Percentiles rank a stretch among this genome's conserved stretches.
These are phyloP conservation scores for Irena cyanogastra DNA, from an alignment of 2,113 vertebrate genomes.

Conservation along the genomic window DNA sequence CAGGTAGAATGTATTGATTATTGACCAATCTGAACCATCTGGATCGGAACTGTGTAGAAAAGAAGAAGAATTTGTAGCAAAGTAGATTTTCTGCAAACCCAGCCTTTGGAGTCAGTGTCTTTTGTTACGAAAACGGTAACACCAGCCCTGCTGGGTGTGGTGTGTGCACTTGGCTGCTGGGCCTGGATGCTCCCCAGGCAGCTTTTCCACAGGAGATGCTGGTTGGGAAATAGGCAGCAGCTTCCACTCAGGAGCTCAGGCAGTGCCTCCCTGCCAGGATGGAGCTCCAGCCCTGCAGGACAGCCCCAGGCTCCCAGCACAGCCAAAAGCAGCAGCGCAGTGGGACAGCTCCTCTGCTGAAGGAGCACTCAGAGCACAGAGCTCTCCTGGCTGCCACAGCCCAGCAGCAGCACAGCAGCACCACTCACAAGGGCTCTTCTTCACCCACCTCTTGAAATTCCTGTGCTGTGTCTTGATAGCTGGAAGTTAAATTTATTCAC, in stretches of 20 bases:
- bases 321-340: background rate
- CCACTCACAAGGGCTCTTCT: background rate
- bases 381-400: background rate
- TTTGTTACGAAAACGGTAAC: too few relatives aligned
- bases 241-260: background rate
- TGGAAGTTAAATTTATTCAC: background rate
- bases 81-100: too few relatives aligned
- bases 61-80: too few relatives aligned
- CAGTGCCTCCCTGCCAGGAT: background rate
- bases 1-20: too few relatives aligned
- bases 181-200: too few relatives aligned
- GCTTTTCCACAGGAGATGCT: too few relatives aligned
- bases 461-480: background rate
- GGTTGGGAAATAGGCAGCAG: too few relatives aligned
- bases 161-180: too few relatives aligned
- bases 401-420: background rate
- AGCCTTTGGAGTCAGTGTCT: too few relatives aligned
- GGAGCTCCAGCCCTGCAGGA: background rate
- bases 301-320: accelerated
- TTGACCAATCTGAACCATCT: too few relatives aligned
- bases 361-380: background rate
- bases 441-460: background rate
- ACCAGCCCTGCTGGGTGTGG: too few relatives aligned
- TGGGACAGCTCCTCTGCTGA: background rate
- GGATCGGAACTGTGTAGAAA: too few relatives aligned